Percentiles rank a stretch among this genome's conserved stretches.
phyloP scores from a whole-genome alignment of 2,888 invertebrate genomes.

The Nephrotoma guestfalica region DNA sequence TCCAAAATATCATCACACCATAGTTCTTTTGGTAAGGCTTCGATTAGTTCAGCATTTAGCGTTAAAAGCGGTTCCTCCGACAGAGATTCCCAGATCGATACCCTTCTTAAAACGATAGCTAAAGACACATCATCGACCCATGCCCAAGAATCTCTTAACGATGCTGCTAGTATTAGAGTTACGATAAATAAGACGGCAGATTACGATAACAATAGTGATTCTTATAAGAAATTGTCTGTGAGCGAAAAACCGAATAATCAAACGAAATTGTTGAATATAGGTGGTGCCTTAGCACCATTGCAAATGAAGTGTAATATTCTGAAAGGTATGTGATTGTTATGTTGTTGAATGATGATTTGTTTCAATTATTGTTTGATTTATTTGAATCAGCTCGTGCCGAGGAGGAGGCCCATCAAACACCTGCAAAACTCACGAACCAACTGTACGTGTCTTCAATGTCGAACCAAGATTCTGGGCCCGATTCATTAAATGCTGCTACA shows the following conservation, averaged over 20 bases:
- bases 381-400: constrained; percentile 43
- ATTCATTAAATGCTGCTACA: constrained; percentile 46
- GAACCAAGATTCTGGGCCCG: constrained; percentile 26
- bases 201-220: constrained; percentile 45
- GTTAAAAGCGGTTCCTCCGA: constrained; percentile 35
- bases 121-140: constrained; percentile 48
- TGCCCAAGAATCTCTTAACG: constrained; percentile 42
- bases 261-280: constrained; percentile 47
- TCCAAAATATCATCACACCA: constrained; percentile 26
- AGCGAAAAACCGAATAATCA: constrained; percentile 57
- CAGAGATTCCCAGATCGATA: constrained; percentile 52
- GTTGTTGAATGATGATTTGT: constrained; percentile 32
- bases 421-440: constrained; percentile 41
- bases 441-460: constrained; percentile 38
- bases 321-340: constrained; percentile 47
- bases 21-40: constrained; percentile 33
- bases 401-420: constrained; percentile 39
- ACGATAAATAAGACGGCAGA: constrained; percentile 33
- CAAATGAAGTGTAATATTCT: constrained; percentile 90
- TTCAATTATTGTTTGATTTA: constrained; percentile 13
- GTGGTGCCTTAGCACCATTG: constrained; percentile 69
- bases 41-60: constrained; percentile 32
- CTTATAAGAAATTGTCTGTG: constrained; percentile 46
- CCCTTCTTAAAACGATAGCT: constrained; percentile 58
- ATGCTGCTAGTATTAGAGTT: constrained; percentile 36